Evolutionary conservation across 1,140 invertebrate genomes (phyloP), one percentile per base, ranked within the genome.

Genomic region (Maniola jurtina): DNA sequence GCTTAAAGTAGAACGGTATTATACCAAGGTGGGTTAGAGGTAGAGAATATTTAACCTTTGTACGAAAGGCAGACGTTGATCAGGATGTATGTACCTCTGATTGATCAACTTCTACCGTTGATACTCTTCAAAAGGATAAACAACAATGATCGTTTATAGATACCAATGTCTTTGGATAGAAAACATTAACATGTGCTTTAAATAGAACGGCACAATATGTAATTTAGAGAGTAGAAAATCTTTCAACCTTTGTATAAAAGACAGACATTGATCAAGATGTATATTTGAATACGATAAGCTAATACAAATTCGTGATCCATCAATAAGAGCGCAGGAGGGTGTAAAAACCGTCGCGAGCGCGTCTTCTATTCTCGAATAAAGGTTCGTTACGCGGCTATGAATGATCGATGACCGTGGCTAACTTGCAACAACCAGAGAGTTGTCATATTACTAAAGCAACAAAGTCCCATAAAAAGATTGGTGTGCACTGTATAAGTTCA

Each of bases 371-470:
- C 66, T 79, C 77, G 81, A 86, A 88, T 85, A 82, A 78, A 83
- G 84, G 76, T 84, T 89, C 83, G 87, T 89, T 88, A 88, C 87
- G 83, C 80, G 78, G 71, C 70, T 66, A 72, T 70, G 77, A 79
- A 83, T 89, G 85, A 89, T 89, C 79, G 87, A 89, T 87, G 75
- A 79, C 80, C 84, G 73, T 81, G 70, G 76, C 76, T 70, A 81
- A 81, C 83, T 69, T 66, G 64, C 64, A 64, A 25, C 25, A 2
- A 25, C 25, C 25, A 25, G 25, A 25, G 25, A 25, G 25, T 25
- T 25, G 25, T 25, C 25, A 25, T 25, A 25, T 25, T 25, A 25
- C 25, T 25, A 25, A 25, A 25, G 25, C 25, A 25, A 4, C 25
- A 25, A 25, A 2, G 25, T 25, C 25, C 25, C 25, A 25, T 25